A percentile compares a stretch with the other conserved stretches of the same genome.
Evolutionary conservation across 2,113 vertebrate genomes (phyloP).

Genomic region (Ailurus styani): DNA sequence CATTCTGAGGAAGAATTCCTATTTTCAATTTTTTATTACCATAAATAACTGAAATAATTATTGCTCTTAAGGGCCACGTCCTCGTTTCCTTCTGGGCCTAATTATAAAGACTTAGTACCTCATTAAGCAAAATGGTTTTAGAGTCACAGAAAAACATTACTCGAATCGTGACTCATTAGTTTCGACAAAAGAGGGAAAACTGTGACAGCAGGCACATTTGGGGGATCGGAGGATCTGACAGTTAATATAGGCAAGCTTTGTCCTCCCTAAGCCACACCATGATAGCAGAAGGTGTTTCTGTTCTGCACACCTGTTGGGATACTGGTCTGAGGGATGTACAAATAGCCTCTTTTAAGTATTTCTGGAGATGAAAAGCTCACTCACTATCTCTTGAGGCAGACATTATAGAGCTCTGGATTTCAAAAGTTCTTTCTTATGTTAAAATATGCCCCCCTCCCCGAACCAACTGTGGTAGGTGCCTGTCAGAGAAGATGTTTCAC

Average conservation of each 20-base stretch:
- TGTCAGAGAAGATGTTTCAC: neutral
- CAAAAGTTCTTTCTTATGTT: neutral
- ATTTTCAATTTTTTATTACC: slow-evolving; percentile 89
- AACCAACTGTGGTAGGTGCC: neutral
- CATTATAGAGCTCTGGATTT: neutral
- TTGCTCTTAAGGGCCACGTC: slow-evolving; percentile 86
- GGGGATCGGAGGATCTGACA: neutral
- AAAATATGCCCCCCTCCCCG: neutral
- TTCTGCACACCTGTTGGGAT: neutral
- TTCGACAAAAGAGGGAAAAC: slow-evolving; percentile 81
- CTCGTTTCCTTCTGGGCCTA: slow-evolving; percentile 87
- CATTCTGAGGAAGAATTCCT: slow-evolving; percentile 87
- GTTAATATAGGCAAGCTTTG: neutral
- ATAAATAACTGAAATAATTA: slow-evolving; percentile 92
- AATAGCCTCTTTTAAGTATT: neutral
- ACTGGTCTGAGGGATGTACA: too few relatives aligned
- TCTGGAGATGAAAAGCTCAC: neutral
- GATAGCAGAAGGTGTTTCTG: too few relatives aligned
- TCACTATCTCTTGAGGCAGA: neutral
- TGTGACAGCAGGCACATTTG: slow-evolving; percentile 77
- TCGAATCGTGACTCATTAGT: slow-evolving; percentile 87
- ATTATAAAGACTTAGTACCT: slow-evolving; percentile 91
- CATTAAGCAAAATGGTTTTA: slow-evolving; percentile 89
- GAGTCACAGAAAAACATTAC: slow-evolving; percentile 86
- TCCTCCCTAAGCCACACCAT: neutral